A percentile compares a stretch with the other conserved stretches of the same genome.
These are phyloP conservation scores for Muntiacus reevesi DNA, from an alignment of 2,113 vertebrate genomes.

Conservation along the genomic window DNA sequence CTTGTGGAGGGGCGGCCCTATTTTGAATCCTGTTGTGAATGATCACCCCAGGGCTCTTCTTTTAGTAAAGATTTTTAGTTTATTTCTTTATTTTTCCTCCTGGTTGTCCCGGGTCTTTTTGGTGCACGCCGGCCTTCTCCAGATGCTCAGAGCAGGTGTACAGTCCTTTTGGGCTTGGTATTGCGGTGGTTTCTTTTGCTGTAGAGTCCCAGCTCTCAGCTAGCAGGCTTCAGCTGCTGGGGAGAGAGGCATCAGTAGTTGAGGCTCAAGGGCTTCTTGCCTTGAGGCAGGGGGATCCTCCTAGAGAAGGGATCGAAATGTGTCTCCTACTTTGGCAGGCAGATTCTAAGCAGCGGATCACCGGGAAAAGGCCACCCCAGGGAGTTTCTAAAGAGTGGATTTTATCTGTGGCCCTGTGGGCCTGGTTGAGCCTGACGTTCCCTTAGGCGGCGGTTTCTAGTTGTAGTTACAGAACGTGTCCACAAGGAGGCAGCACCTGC, in stretches of 20 bases:
- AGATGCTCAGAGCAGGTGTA: not conserved
- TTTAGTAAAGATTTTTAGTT: not conserved
- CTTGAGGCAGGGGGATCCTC: not conserved
- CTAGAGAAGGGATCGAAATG: not conserved
- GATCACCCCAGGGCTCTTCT: not conserved
- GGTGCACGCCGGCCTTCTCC: not conserved
- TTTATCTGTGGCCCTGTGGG: not conserved
- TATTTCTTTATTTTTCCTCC: not conserved
- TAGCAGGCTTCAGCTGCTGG: not conserved
- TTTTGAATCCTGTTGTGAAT: not conserved
- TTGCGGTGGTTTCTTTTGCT: not conserved
- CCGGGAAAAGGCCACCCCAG: not conserved
- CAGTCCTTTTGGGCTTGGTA: not conserved
- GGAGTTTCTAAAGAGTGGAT: not conserved
- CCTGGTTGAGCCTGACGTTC: fast-evolving
- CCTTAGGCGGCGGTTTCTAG: not conserved
- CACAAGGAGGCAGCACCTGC: not conserved
- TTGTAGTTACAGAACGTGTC: not conserved
- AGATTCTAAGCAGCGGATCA: not conserved
- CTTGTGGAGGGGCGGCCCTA: not conserved
- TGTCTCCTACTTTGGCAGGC: not conserved
- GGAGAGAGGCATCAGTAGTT: not conserved
- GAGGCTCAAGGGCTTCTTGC: not conserved
- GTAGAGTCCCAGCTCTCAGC: not conserved
- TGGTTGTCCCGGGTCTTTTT: not conserved